Evolutionary conservation across 2,797 vertebrate genomes (phyloP), one percentile per base, ranked within the genome.

Genomic region (Poeciliopsis infans): DNA sequence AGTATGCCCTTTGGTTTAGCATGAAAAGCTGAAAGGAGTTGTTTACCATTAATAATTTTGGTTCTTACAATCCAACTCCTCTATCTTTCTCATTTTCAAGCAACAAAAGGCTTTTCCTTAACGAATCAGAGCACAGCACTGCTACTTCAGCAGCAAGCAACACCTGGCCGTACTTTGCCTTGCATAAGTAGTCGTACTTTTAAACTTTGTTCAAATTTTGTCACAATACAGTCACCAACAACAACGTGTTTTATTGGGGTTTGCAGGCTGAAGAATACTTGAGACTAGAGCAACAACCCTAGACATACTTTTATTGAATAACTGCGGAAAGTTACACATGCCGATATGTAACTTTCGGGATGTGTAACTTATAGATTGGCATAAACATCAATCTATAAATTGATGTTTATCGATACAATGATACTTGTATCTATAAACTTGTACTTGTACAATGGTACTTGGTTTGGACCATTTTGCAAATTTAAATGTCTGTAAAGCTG

Each of bases 1-100:
- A 85, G 78, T 81, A 45, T 80, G 43, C 85, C 89, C 90, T 94
- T 93, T 93, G 92, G 91, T 93, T 93, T 87, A 84, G 23, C 72
- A 25, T 77, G 20, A 74, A 57, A 80, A 5, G 25, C 64, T 78
- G 43, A 41, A 72, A 75, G 74, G 46, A 55, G 46, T 76, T 45
- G 80, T 79, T 89, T 88, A 61, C 81, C 81, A 88, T 82, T 75
- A 53, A 80, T 57, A 33, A 82, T 82, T 72, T 0, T 3, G 28
- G 15, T 83, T 74, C 20, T 61, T 74, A 82, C 18, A 79, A 39
- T 28, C 51, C 55, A 86, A 57, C 20, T 5, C 7, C 15, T 53
- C 16, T 8, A 61, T 18, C 71, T 76, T 8, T 47, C 28, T 33
- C 43, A 31, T 86, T 84, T 80, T 28, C n/a, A 55, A 76, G 72